phyloP scores from a whole-genome alignment of 2,797 vertebrate species.

The Thunnus albacares region DNA sequence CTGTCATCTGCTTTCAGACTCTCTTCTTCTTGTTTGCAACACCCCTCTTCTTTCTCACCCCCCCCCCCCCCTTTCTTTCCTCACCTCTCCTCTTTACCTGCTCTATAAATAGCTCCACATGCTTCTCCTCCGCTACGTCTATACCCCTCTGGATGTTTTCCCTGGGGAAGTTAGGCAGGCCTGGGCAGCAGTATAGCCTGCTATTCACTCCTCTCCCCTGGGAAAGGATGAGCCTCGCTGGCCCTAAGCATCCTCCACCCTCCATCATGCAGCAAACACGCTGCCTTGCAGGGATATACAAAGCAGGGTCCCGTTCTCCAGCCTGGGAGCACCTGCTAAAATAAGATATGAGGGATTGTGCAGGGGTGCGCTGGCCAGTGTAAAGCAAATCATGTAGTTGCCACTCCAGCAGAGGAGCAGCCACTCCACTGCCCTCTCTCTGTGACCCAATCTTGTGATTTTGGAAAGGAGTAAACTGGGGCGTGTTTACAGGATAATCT shows the following conservation, averaged over 20 bases:
- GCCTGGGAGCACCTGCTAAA: slow-evolving; percentile 71
- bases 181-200: slow-evolving; percentile 70
- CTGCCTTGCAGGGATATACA: slow-evolving; percentile 63
- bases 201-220: slow-evolving; percentile 69
- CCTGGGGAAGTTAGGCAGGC: slow-evolving; percentile 69
- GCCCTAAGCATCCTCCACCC: slow-evolving; percentile 75
- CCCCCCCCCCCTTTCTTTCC: slow-evolving; percentile 21
- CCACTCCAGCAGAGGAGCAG: slow-evolving; percentile 31
- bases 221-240: slow-evolving; percentile 64
- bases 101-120: slow-evolving; percentile 78
- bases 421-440: slow-evolving; percentile 38
- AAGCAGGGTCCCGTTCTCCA: slow-evolving; percentile 49
- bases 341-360: slow-evolving; percentile 62
- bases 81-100: slow-evolving; percentile 71
- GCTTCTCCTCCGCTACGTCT: slow-evolving; percentile 62
- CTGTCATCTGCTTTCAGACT: slow-evolving; percentile 54
- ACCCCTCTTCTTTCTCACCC: background rate
- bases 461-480: slow-evolving; percentile 35
- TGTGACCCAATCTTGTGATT: slow-evolving; percentile 53
- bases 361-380: slow-evolving; percentile 10
- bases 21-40: slow-evolving; percentile 40
- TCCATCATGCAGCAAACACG: slow-evolving; percentile 77
- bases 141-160: slow-evolving; percentile 68
- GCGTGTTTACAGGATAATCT: slow-evolving; percentile 37
- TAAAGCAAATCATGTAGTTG: slow-evolving; percentile 48